A percentile compares a stretch with the other conserved stretches of the same genome.
These are phyloP conservation scores for Ariopsis seemanni DNA, from an alignment of 2,113 vertebrate species.

Conservation along the genomic window DNA sequence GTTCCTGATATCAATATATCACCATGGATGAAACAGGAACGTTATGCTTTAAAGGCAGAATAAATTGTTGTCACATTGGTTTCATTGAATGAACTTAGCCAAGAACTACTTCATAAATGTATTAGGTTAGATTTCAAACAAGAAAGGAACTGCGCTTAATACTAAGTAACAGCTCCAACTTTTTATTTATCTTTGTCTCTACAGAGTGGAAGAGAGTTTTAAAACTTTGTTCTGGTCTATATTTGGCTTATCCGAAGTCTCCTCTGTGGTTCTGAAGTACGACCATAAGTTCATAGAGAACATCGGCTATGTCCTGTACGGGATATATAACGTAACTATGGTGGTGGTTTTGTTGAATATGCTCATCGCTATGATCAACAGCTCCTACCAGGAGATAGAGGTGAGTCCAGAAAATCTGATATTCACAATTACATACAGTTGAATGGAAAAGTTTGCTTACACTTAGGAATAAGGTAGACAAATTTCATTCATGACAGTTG, in stretches of 20 bases:
- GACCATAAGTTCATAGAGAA: conserved; percentile 93
- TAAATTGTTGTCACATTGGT: background rate
- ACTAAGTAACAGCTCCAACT: background rate
- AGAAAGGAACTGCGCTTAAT: background rate
- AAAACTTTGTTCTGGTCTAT: conserved; percentile 93
- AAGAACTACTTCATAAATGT: too few relatives aligned
- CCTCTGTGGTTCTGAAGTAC: conserved; percentile 87
- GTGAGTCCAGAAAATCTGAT: conserved; percentile 59
- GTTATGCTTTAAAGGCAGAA: background rate
- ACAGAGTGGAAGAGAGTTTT: conserved; percentile 89
- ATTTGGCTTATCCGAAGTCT: conserved; percentile 88
- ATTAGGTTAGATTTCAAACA: background rate
- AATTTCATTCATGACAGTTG: background rate
- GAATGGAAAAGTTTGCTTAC: background rate
- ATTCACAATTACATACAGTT: background rate
- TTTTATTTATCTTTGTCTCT: conserved; percentile 22
- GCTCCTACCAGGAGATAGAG: conserved; percentile 91
- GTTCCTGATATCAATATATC: background rate
- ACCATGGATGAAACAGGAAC: background rate
- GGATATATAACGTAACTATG: conserved; percentile 90
- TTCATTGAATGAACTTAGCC: background rate
- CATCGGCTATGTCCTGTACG: conserved; percentile 87
- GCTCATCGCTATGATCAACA: conserved; percentile 93
- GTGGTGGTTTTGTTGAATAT: conserved; percentile 90
- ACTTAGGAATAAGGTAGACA: background rate